Evolutionary conservation across 2,888 invertebrate species (phyloP).

Genomic region (Cryptocephalus moraei): DNA sequence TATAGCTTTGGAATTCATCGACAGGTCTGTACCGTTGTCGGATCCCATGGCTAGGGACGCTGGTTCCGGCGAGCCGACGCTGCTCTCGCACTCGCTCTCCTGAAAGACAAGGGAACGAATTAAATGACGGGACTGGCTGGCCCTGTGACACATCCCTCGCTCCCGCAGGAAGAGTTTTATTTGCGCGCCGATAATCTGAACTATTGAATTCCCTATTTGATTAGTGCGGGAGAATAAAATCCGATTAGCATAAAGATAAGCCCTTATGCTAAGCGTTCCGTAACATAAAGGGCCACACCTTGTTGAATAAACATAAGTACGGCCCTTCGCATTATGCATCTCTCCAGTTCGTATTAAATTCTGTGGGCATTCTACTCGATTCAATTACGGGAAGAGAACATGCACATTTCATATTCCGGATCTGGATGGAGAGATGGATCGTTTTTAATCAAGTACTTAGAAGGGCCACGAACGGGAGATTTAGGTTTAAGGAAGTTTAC

Average conservation of each 20-base stretch:
- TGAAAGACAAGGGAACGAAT: constrained; percentile 30
- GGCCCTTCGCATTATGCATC: constrained; percentile 33
- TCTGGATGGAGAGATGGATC: constrained; percentile 9
- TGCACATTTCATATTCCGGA: constrained; percentile 34
- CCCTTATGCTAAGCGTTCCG: constrained; percentile 8
- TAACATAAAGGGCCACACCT: constrained; percentile 4
- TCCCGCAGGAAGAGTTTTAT: background rate
- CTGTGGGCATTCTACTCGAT: constrained; percentile 27
- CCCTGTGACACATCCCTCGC: no score
- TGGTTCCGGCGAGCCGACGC: constrained; percentile 52
- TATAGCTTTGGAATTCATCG: constrained; percentile 22
- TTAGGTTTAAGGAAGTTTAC: no score
- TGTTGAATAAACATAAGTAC: constrained; percentile 3
- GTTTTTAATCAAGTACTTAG: no score
- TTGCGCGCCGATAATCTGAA: background rate
- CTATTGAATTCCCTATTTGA: background rate
- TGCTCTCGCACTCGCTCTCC: constrained; percentile 57
- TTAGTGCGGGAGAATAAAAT: background rate
- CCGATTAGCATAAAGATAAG: constrained; percentile 22
- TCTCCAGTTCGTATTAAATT: constrained; percentile 32
- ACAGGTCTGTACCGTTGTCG: constrained; percentile 34
- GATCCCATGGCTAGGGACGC: constrained; percentile 38
- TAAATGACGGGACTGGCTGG: no score
- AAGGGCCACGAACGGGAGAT: no score
- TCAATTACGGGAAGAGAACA: constrained; percentile 37